Conservation (phyloP, 2,888 invertebrate genomes). For the Chromoteleia sp. region DNA sequence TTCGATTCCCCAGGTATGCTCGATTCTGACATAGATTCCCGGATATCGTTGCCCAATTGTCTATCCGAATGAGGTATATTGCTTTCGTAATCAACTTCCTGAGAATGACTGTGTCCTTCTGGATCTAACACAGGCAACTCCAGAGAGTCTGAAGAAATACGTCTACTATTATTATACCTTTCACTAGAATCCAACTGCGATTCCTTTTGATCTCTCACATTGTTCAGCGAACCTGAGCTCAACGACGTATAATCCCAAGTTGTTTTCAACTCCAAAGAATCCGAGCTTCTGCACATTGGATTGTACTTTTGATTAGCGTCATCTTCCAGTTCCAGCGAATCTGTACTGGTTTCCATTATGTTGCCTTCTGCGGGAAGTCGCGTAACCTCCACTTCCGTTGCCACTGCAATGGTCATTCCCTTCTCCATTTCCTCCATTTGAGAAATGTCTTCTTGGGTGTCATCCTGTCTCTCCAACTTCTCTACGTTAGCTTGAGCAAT, state of each 20-base stretch:
- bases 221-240: conserved; percentile 83
- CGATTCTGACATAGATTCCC: conserved; percentile 72
- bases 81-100: conserved; percentile 64
- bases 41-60: conserved; percentile 64
- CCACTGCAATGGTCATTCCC: conserved; percentile 46
- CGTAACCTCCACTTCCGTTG: conserved; percentile 50
- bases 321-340: conserved; percentile 87
- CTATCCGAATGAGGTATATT: conserved; percentile 72
- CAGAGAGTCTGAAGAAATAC: conserved; percentile 83
- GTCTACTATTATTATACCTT: conserved; percentile 76
- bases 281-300: conserved; percentile 87
- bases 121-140: conserved; percentile 80
- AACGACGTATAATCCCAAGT: conserved; percentile 83
- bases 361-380: conserved; percentile 81
- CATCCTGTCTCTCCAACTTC: conserved; percentile 86
- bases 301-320: conserved; percentile 84
- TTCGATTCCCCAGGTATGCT: conserved; percentile 72
- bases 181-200: conserved; percentile 73
- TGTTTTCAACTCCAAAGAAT: conserved; percentile 88
- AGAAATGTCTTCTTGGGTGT: conserved; percentile 86
- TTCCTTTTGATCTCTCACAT: conserved; percentile 79
- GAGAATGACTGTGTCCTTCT: conserved; percentile 70
- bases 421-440: conserved; percentile 80
- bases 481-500: conserved; percentile 89
- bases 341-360: conserved; percentile 87